Evolutionary conservation across 2,888 invertebrate species (phyloP).

Genomic region (Agrenia bidenticulata): DNA sequence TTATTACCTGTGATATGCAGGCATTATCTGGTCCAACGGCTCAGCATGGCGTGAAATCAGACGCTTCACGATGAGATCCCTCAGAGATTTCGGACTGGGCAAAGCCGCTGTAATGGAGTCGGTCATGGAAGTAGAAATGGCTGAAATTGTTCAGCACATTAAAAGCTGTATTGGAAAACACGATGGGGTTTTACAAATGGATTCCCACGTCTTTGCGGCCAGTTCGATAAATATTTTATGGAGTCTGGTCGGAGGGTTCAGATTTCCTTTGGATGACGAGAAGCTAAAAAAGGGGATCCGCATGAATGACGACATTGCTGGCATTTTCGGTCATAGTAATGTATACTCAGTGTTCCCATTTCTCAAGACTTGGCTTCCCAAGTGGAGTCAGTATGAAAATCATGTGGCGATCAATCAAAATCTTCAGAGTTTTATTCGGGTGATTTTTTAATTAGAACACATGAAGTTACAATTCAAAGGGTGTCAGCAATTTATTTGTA

Average conservation of each 20-base stretch:
- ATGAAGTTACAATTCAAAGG: too few species aligned
- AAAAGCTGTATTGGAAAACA: not conserved
- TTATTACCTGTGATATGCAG: not conserved
- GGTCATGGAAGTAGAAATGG: conserved; percentile 6
- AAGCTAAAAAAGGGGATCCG: not conserved
- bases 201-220: not conserved
- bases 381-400: conserved; percentile 4
- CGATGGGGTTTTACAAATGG: not conserved
- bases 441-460: not conserved
- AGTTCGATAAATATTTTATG: conserved; percentile 11
- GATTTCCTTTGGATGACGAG: not conserved
- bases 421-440: not conserved
- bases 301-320: conserved; percentile 5
- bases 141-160: not conserved
- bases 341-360: conserved; percentile 3
- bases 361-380: conserved; percentile 8
- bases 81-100: conserved; percentile 13
- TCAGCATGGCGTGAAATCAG: conserved; percentile 5
- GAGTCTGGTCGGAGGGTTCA: not conserved
- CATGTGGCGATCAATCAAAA: not conserved
- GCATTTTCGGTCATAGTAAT: not conserved
- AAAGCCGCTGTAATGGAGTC: not conserved
- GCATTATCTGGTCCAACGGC: not conserved
- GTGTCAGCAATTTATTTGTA: too few species aligned
- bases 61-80: not conserved